A percentile compares a stretch with the other conserved stretches of the same genome.
phyloP scores from a whole-genome alignment of 2,888 invertebrate species.

The Molanna angustata region DNA sequence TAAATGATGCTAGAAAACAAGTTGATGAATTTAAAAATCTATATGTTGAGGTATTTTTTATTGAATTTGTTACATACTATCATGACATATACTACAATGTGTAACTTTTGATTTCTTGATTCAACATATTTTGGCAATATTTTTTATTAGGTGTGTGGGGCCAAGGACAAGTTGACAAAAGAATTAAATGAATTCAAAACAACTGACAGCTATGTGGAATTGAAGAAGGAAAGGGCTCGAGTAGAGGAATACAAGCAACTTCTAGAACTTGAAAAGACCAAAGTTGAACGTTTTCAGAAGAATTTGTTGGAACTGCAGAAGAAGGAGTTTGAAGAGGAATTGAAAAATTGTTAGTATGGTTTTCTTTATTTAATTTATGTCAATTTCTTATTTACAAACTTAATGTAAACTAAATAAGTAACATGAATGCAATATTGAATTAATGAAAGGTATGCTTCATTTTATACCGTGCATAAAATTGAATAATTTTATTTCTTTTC shows the following conservation, averaged over 20 bases:
- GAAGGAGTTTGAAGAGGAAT: conserved; percentile 39
- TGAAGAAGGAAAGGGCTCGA: conserved; percentile 55
- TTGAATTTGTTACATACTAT: not conserved
- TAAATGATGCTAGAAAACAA: conserved; percentile 52
- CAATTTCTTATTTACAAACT: not conserved
- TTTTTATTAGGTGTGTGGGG: conserved; percentile 54
- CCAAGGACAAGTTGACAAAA: conserved; percentile 57
- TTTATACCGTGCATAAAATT: too few relatives aligned
- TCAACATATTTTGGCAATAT: not conserved
- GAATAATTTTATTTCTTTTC: too few relatives aligned
- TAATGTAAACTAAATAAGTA: too few relatives aligned
- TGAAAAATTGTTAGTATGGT: conserved; percentile 30
- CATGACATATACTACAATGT: too few relatives aligned
- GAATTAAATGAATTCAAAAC: conserved; percentile 57
- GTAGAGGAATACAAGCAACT: conserved; percentile 51
- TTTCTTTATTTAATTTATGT: not conserved
- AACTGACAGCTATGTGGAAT: conserved; percentile 47
- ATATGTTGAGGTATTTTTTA: conserved; percentile 48
- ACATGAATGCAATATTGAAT: too few relatives aligned
- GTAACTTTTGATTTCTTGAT: too few relatives aligned
- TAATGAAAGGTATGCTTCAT: too few relatives aligned
- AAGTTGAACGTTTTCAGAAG: conserved; percentile 54
- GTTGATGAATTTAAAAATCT: conserved; percentile 51
- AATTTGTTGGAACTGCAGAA: conserved; percentile 57
- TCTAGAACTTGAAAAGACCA: conserved; percentile 49